These are phyloP conservation scores for Uria lomvia DNA, from an alignment of 2,113 vertebrate species.

Conservation along the genomic window DNA sequence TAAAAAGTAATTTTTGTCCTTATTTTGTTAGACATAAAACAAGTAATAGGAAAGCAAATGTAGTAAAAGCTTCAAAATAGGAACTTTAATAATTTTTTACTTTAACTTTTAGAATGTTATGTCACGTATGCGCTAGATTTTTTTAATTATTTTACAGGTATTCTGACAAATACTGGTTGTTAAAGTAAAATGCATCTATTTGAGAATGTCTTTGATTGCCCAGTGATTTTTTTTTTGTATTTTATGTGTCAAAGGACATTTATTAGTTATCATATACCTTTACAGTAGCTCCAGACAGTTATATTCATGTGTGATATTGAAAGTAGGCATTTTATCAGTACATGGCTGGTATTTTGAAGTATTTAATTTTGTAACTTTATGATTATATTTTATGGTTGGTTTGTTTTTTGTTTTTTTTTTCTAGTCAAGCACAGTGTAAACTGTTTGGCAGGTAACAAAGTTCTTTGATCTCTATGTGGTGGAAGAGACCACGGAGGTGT, in stretches of 20 bases:
- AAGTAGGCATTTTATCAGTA: background rate
- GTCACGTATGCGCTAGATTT: background rate
- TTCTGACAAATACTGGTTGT: background rate
- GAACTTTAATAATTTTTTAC: background rate
- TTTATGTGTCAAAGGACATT: background rate
- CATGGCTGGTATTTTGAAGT: background rate
- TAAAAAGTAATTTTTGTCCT: slow-evolving; percentile 40
- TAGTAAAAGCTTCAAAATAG: background rate
- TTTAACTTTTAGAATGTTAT: background rate
- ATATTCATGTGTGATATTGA: background rate
- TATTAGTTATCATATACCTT: background rate
- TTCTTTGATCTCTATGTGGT: background rate
- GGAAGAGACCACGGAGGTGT: background rate
- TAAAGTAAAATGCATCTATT: background rate
- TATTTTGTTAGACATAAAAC: slow-evolving; percentile 7
- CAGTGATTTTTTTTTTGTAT: background rate
- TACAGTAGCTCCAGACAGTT: background rate
- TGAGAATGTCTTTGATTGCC: background rate
- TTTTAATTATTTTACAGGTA: background rate
- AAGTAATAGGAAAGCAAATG: background rate
- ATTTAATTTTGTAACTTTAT: background rate
- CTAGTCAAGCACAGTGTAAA: background rate
- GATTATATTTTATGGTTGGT: rapidly evolving
- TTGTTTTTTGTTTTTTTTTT: background rate
- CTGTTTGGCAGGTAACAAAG: background rate